Conservation (phyloP, 2,888 invertebrate genomes). For the Latrodectus hesperus region DNA sequence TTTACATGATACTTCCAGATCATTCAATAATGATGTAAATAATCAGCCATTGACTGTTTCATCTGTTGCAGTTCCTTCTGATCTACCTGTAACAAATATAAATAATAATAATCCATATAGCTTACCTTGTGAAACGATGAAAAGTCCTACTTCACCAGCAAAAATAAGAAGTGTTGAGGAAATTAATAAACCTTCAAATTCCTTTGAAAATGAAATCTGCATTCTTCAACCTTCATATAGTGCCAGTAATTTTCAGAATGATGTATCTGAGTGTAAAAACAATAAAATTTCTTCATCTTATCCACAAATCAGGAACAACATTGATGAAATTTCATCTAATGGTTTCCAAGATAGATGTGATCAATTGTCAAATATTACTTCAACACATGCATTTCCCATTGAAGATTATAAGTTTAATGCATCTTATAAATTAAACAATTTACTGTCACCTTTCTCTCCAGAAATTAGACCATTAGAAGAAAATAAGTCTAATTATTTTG, state of each 20-base stretch:
- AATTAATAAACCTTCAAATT: not conserved
- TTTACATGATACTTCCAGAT: not conserved
- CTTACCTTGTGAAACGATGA: not conserved
- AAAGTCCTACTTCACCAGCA: not conserved
- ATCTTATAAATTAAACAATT: not conserved
- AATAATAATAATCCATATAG: not conserved
- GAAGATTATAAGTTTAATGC: not conserved
- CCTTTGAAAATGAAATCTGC: not conserved
- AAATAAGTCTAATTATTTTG: not conserved
- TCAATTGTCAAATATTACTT: not conserved
- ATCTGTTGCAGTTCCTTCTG: not conserved
- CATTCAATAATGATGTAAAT: not conserved
- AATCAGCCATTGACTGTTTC: not conserved
- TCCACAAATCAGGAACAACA: not conserved
- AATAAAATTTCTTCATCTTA: not conserved
- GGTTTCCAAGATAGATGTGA: not conserved
- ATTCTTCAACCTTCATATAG: not conserved
- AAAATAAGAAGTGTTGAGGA: not conserved
- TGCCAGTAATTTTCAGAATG: not conserved
- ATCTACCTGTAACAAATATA: not conserved
- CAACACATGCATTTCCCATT: not conserved
- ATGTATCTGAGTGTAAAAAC: not conserved
- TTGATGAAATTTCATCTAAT: not conserved
- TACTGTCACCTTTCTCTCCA: not conserved
- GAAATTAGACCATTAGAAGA: not conserved